A percentile compares a stretch with the other conserved stretches of the same genome.
phyloP scores from a whole-genome alignment of 2,888 invertebrate species.

The Cataglyphis cursor region DNA sequence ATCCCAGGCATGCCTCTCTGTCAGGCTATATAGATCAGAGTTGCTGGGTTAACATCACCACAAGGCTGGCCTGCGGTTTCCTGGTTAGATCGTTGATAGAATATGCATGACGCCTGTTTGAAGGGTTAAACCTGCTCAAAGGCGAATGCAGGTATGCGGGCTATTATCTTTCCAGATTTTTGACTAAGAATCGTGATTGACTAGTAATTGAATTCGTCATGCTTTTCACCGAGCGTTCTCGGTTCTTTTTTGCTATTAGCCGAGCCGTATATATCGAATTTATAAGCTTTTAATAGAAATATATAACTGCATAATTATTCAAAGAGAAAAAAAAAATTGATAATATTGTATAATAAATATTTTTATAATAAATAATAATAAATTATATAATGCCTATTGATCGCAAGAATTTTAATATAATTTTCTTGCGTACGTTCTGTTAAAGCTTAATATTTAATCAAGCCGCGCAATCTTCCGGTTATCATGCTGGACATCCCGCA shows the following conservation, averaged over 20 bases:
- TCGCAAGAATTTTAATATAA: constrained; percentile 15
- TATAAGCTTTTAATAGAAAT: neutral
- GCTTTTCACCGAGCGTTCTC: neutral
- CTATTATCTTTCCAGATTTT: constrained; percentile 56
- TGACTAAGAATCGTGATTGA: constrained; percentile 31
- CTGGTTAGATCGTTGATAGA: constrained; percentile 80
- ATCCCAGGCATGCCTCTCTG: constrained; percentile 52
- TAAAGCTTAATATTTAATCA: constrained; percentile 63
- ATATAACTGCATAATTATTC: neutral
- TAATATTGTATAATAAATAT: no score
- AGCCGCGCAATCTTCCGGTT: constrained; percentile 57
- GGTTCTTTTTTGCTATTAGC: neutral
- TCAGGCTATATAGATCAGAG: constrained; percentile 60
- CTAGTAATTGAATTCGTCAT: constrained; percentile 31
- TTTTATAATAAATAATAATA: no score
- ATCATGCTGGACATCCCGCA: constrained; percentile 39
- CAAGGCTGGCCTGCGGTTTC: constrained; percentile 80
- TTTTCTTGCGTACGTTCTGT: constrained; percentile 39
- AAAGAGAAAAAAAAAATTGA: neutral
- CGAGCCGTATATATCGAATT: neutral
- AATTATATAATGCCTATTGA: neutral
- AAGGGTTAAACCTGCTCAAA: constrained; percentile 82
- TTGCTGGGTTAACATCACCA: constrained; percentile 78
- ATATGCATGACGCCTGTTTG: constrained; percentile 81
- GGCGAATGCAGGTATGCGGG: constrained; percentile 72